Conservation (phyloP, 2,113 vertebrate genomes). For the Otis tarda region DNA sequence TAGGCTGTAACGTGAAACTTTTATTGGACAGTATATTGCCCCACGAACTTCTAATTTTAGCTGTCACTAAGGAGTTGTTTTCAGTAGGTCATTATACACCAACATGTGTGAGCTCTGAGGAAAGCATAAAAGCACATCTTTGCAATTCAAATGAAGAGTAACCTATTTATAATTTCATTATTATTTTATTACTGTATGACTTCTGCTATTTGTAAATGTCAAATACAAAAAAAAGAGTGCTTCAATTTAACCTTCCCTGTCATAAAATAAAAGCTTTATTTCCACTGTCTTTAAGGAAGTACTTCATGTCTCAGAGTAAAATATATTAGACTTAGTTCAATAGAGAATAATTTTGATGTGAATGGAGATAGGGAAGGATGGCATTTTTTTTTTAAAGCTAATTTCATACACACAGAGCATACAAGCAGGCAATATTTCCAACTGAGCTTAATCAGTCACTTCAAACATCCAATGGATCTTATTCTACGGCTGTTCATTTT, state of each 20-base stretch:
- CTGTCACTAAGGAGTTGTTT: background rate
- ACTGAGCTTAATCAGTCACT: background rate
- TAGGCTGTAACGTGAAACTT: background rate
- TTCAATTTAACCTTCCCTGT: slow-evolving; percentile 44
- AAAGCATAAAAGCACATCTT: slow-evolving; percentile 43
- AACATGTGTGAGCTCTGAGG: background rate
- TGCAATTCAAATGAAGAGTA: slow-evolving; percentile 64
- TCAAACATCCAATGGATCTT: background rate
- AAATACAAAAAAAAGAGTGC: background rate
- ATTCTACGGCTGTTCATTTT: background rate
- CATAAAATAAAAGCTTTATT: slow-evolving; percentile 19
- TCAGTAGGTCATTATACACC: background rate
- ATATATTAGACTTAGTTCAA: background rate
- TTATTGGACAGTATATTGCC: background rate
- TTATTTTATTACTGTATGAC: slow-evolving; percentile 35
- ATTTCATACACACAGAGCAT: background rate
- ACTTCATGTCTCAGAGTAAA: background rate
- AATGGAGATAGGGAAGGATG: background rate
- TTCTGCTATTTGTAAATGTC: slow-evolving; percentile 52
- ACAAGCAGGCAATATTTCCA: background rate
- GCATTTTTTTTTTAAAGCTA: background rate
- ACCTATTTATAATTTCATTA: slow-evolving; percentile 61
- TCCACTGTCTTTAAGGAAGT: background rate
- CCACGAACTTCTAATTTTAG: background rate
- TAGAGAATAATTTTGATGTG: background rate